Percentiles rank a stretch among this genome's conserved stretches.
These are phyloP conservation scores for Subacronicta megacephala DNA, from an alignment of 2,888 invertebrate genomes.

Conservation along the genomic window DNA sequence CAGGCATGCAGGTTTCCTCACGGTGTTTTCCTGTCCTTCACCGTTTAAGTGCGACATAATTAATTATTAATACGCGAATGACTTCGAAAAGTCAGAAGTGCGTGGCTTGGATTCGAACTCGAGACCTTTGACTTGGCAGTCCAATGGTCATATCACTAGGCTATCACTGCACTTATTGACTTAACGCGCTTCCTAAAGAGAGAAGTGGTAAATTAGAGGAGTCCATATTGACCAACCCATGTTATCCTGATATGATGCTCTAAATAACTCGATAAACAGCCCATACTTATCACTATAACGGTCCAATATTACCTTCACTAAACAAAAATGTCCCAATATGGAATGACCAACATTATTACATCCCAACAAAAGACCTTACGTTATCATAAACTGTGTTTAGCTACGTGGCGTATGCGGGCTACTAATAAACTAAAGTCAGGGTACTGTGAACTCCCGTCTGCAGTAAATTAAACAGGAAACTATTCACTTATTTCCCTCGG, in stretches of 20 bases:
- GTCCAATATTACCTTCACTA: conserved; percentile 19
- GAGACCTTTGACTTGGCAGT: too few relatives aligned
- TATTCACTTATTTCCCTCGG: conserved; percentile 77
- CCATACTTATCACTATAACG: conserved; percentile 3
- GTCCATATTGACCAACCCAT: not conserved
- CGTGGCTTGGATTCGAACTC: too few relatives aligned
- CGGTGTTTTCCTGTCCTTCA: too few relatives aligned
- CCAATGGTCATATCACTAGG: too few relatives aligned
- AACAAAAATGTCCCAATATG: conserved; percentile 31
- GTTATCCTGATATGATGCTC: too few relatives aligned
- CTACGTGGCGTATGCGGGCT: conserved; percentile 39
- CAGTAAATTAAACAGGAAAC: conserved; percentile 78
- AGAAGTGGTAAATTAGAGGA: too few relatives aligned
- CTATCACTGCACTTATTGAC: too few relatives aligned
- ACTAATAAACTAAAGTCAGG: conserved; percentile 58
- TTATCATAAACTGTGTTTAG: conserved; percentile 52
- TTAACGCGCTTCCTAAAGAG: too few relatives aligned
- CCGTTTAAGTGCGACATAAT: too few relatives aligned
- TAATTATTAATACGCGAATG: too few relatives aligned
- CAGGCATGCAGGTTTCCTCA: too few relatives aligned
- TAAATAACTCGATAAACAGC: conserved; percentile 12
- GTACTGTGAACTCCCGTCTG: conserved; percentile 54
- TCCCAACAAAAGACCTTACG: conserved; percentile 38
- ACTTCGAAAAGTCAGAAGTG: too few relatives aligned
- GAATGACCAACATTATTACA: conserved; percentile 30